Conservation (phyloP, 2,888 invertebrate species). For the Acleris laterana region DNA sequence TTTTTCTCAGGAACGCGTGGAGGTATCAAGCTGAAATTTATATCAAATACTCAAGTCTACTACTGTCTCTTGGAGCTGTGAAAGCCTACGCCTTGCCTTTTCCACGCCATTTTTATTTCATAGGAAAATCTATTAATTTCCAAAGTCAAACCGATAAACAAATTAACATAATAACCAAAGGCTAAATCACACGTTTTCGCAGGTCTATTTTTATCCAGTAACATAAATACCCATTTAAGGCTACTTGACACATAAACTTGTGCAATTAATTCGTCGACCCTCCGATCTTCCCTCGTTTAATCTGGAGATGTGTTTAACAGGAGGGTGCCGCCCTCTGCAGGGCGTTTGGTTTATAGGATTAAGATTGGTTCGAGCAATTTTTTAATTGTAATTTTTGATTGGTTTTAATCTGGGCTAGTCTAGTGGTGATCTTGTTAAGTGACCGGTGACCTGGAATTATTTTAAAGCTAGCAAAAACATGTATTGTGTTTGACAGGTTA, state of each 20-base stretch:
- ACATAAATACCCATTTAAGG: slow-evolving; percentile 35
- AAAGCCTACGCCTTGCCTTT: too few relatives aligned
- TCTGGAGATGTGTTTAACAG: slow-evolving; percentile 41
- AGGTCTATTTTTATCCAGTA: not conserved
- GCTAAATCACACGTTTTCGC: not conserved
- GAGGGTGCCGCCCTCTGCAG: slow-evolving; percentile 33
- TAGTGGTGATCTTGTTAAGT: not conserved
- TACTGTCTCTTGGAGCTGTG: too few relatives aligned
- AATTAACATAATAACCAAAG: too few relatives aligned
- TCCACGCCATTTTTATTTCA: too few relatives aligned
- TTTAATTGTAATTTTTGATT: slow-evolving; percentile 33
- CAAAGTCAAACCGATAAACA: too few relatives aligned
- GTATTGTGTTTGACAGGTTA: too few relatives aligned
- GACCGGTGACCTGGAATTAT: not conserved
- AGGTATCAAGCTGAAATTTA: too few relatives aligned
- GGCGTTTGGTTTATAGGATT: slow-evolving; percentile 43
- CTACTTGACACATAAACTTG: slow-evolving; percentile 44
- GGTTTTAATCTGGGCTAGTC: slow-evolving; percentile 19
- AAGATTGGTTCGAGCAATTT: slow-evolving; percentile 39
- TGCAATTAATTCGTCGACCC: slow-evolving; percentile 41
- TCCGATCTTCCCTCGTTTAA: slow-evolving; percentile 42
- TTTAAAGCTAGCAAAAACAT: too few relatives aligned
- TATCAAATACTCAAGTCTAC: too few relatives aligned
- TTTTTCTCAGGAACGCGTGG: too few relatives aligned
- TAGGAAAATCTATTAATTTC: too few relatives aligned